Conservation (phyloP, 2,113 vertebrate species). For the Chlamydotis undulata region DNA sequence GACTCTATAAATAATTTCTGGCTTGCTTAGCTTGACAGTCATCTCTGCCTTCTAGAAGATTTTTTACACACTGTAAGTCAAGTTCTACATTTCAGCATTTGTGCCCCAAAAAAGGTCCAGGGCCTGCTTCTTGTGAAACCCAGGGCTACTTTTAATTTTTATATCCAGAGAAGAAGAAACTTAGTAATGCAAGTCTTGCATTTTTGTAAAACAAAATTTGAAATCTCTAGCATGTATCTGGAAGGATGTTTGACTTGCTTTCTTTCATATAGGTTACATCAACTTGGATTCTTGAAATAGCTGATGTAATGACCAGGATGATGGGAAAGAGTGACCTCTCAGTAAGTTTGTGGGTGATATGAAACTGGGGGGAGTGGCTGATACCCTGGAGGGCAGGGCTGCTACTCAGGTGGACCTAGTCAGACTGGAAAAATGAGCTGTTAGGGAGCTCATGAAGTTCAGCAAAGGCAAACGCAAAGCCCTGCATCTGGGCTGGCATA, state of each 20-base stretch:
- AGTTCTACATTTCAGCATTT: background rate
- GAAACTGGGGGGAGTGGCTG: slow-evolving; percentile 33
- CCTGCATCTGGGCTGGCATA: background rate
- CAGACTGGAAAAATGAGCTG: slow-evolving; percentile 32
- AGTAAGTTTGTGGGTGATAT: slow-evolving; percentile 13
- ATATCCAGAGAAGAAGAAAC: background rate
- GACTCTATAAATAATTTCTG: background rate
- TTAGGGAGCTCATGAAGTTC: background rate
- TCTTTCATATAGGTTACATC: background rate
- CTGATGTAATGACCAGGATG: slow-evolving; percentile 1
- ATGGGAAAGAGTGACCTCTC: slow-evolving; percentile 3
- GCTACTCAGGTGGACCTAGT: background rate
- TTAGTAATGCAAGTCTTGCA: background rate
- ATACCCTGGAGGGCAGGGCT: slow-evolving; percentile 14
- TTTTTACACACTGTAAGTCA: background rate
- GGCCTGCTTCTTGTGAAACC: background rate
- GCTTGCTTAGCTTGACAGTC: background rate
- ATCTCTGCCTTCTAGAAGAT: background rate
- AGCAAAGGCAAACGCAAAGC: background rate
- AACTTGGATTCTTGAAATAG: background rate
- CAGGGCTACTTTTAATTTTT: background rate
- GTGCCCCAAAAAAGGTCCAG: background rate
- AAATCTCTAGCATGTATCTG: background rate
- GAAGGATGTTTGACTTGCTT: background rate
- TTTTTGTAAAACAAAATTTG: background rate